phyloP scores from a whole-genome alignment of 2,113 vertebrate species.

The Bufo bufo region DNA sequence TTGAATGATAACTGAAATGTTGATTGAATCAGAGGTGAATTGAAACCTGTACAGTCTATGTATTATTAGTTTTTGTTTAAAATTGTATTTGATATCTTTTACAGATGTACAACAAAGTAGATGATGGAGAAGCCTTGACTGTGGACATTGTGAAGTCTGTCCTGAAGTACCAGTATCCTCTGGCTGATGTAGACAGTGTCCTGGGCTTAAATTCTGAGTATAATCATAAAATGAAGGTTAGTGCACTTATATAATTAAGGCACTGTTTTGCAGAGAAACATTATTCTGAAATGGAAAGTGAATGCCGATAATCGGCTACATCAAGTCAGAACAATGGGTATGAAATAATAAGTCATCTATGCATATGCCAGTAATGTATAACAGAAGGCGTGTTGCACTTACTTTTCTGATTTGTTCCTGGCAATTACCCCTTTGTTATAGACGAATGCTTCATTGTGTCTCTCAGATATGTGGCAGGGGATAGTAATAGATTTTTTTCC shows the following conservation, averaged over 20 bases:
- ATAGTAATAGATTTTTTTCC: too few species aligned
- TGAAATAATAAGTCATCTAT: too few species aligned
- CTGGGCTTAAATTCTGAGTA: conserved; percentile 79
- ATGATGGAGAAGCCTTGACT: conserved; percentile 73
- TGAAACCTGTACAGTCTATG: neutral
- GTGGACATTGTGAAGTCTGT: conserved; percentile 76
- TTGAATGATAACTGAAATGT: neutral
- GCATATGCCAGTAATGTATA: too few species aligned
- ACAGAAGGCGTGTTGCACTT: neutral
- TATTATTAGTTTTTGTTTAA: neutral
- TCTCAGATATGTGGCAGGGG: too few species aligned
- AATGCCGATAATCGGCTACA: neutral
- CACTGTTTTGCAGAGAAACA: neutral
- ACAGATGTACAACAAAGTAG: conserved; percentile 85
- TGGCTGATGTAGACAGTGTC: conserved; percentile 78
- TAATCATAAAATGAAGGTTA: conserved; percentile 83
- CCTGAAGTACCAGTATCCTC: conserved; percentile 82
- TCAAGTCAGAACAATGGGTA: neutral
- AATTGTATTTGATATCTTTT: conserved; percentile 50
- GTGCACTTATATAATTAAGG: neutral
- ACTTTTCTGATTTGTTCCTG: neutral
- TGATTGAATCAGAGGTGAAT: neutral
- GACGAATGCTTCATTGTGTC: neutral
- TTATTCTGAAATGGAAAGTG: neutral
- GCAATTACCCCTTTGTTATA: neutral